Evolutionary conservation across 2,113 vertebrate genomes (phyloP).

Genomic region (Galemys pyrenaicus): DNA sequence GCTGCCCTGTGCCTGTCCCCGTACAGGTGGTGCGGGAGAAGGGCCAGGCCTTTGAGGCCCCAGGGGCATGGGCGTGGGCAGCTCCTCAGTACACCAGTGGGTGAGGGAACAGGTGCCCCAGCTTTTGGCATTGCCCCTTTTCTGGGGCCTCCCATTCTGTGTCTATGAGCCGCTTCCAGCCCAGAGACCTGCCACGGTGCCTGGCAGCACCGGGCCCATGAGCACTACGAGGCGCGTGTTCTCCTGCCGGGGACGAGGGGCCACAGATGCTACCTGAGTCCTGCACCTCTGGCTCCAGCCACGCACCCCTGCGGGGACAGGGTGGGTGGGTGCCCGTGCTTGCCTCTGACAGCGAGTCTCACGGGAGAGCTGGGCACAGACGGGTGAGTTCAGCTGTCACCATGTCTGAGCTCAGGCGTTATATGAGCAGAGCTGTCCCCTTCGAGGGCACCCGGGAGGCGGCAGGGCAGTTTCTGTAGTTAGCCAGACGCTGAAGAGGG

Average conservation of each 20-base stretch:
- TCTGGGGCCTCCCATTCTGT: not conserved
- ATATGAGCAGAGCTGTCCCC: not conserved
- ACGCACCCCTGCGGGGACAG: not conserved
- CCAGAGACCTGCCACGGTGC: rapidly evolving
- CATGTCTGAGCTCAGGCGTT: not conserved
- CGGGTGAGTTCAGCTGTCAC: rapidly evolving
- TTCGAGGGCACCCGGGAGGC: not conserved
- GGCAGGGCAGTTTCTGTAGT: not conserved
- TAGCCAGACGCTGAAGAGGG: not conserved
- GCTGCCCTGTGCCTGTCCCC: not conserved
- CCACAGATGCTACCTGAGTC: not conserved
- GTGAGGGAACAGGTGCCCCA: too few species aligned
- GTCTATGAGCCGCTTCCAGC: not conserved
- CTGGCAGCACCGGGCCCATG: rapidly evolving
- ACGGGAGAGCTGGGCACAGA: not conserved
- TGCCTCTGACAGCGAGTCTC: not conserved
- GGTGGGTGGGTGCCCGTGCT: not conserved
- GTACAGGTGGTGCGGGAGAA: not conserved
- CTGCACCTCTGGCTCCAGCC: not conserved
- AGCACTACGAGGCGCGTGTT: not conserved
- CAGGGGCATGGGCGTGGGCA: not conserved
- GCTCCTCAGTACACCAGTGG: not conserved
- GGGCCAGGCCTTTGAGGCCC: not conserved
- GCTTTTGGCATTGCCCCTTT: too few species aligned
- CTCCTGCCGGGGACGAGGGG: not conserved